Base-by-base conservation (phyloP, 2,113 vertebrate species). In the Leucosticte australis region DNA sequence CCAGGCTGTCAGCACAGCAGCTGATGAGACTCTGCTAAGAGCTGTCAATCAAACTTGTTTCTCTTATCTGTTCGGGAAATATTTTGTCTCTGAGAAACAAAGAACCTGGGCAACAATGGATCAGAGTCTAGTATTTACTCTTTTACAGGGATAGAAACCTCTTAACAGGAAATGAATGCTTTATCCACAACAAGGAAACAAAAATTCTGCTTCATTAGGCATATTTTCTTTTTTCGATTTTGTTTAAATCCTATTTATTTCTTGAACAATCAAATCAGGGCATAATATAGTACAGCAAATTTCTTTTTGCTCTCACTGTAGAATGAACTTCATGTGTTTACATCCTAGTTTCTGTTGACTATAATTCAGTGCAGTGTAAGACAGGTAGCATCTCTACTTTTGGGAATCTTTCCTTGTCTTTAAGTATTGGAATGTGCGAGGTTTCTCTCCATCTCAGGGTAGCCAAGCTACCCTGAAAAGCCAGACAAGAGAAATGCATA, bases 1-100 rank as follows among this genome's bases (percentile, higher is more conserved):
- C 97, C 95, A 89, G 92, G 90, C 97, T 98, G 98, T 98, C 98
- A 98, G 98, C 87, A 65, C 96, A 95, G 97, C 97, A 96, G 97
- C 97, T 97, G 98, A 98, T 94, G 97, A 97, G 97, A 80, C 96
- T 96, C 64, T 46, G 93, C 98, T 98, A 95, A 88, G 39, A 90
- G 67, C 96, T 97, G 98, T 96, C 98, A 98, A 96, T 98, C 98
- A 98, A 97, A 94, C 95, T 91, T 95, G 96, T 96, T 97, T 98
- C 98, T 97, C 96, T 97, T 96, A 96, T 97, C 96, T 87, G 67
- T 96, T 98, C 82, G 2, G 95, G 97, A 98, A 98, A 98, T 98
- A 98, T 98, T 98, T 98, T 98, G 97, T 97, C 97, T 98, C 96
- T 9, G 73, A 96, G 97, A 98, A 97, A 98, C 97, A 98, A 98